Evolutionary conservation across 2,113 vertebrate genomes (phyloP), one percentile per base, ranked within the genome.

Genomic region (Asarcornis scutulata): DNA sequence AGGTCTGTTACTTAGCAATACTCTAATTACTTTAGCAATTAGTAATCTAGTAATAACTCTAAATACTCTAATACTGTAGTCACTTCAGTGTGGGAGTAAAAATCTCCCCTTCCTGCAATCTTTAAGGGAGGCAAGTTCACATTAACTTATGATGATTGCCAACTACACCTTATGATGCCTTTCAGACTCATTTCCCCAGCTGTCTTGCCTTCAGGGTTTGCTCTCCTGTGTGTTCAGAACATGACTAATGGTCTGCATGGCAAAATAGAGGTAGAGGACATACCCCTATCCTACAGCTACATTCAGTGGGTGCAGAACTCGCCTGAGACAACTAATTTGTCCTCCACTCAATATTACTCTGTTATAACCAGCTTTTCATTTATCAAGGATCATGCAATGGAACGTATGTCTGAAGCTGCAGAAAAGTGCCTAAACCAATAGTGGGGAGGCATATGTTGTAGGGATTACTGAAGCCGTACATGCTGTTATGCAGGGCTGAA

Each of bases 401-500:
- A 21, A 34, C 8, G n/a, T n/a, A 44, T 48, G 22, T 26, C 71
- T 88, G 72, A 21, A 81, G 31, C 12, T 85, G 27, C 40, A 77
- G 75, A 85, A n/a, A 17, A 7, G 17, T 56, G 63, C 22, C 25
- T 22, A 64, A 59, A 9, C 17, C 44, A 72, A 26, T 38, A 91
- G 8, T 36, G 9, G 67, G 31, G 38, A 92, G 13, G 13, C 22
- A 42, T 17, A 59, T 1, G 0, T 38, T 64, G 13, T 38, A 90
- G 31, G n/a, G 42, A 58, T 7, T 15, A 18, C 13, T 32, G 6
- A 11, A 60, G 59, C 13, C 53, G 9, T 46, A 66, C 11, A 17
- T 73, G n/a, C 58, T 91, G 71, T 0, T 0, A 76, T 10, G 63
- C n/a, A 68, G 21, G 42, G 32, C n/a, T 63, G 0, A 0, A 53